Conservation (phyloP, 2,797 vertebrate genomes). For the Parambassis ranga region DNA sequence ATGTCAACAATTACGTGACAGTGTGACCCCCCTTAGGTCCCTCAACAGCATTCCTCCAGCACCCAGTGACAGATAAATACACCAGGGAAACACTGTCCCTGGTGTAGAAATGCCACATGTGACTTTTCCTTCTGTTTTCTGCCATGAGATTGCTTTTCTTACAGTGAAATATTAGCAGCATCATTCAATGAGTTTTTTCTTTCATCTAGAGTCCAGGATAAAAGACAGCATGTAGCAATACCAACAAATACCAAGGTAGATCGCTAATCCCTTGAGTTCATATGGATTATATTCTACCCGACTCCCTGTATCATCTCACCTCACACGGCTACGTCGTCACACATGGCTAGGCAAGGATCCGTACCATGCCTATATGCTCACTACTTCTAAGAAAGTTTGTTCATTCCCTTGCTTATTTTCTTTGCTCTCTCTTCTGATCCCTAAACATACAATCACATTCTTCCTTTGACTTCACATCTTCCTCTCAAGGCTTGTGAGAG, state of each 20-base stretch:
- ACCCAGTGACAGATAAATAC: conserved; percentile 10
- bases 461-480: conserved; percentile 51
- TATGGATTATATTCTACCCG: conserved; percentile 47
- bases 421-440: conserved; percentile 48
- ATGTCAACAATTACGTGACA: conserved; percentile 27
- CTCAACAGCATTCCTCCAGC: conserved; percentile 4
- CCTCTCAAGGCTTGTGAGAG: conserved; percentile 41
- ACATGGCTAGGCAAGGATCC: conserved; percentile 39
- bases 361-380: background rate
- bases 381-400: conserved; percentile 7
- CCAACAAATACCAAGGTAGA: conserved; percentile 36
- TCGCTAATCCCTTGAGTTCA: conserved; percentile 52
- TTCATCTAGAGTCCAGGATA: conserved; percentile 1
- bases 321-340: conserved; percentile 19
- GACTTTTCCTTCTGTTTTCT: conserved; percentile 18
- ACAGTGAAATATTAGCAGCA: background rate
- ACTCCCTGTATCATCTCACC: conserved; percentile 27
- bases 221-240: conserved; percentile 14
- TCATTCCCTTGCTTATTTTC: conserved; percentile 13
- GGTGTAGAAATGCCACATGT: background rate
- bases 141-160: conserved; percentile 1
- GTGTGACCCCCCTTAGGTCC: conserved; percentile 1
- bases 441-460: conserved; percentile 46
- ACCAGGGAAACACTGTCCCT: background rate
- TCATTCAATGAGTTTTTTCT: background rate